These are phyloP conservation scores for Brienomyrus longianalis DNA, from an alignment of 2,113 vertebrate species.

Conservation along the genomic window DNA sequence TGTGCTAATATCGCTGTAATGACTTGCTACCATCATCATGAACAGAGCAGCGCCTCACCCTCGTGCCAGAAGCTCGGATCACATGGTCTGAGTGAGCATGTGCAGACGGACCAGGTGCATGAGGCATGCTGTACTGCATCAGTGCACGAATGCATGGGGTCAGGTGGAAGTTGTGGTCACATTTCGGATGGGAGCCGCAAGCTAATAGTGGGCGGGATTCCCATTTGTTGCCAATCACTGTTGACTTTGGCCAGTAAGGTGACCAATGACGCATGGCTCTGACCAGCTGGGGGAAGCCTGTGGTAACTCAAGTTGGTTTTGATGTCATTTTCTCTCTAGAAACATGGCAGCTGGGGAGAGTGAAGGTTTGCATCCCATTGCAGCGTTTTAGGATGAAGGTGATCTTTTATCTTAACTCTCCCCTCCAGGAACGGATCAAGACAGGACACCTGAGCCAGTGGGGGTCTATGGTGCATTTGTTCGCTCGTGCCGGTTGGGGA, in stretches of 20 bases:
- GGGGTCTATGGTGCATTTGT: neutral
- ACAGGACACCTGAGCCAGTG: neutral
- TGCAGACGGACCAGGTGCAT: neutral
- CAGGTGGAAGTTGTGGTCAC: neutral
- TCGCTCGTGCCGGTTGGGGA: neutral
- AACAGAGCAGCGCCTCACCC: neutral
- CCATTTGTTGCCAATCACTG: neutral
- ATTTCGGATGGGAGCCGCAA: neutral
- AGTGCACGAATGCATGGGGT: neutral
- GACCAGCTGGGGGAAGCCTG: neutral
- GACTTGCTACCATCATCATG: neutral
- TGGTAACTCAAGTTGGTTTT: neutral
- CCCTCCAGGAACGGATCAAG: neutral
- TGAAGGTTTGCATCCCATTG: neutral
- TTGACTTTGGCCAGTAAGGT: neutral
- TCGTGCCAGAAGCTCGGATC: neutral
- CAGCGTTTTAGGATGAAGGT: neutral
- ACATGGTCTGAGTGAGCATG: neutral
- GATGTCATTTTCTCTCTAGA: neutral
- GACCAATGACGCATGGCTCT: neutral
- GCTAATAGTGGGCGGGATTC: neutral
- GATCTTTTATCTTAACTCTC: neutral
- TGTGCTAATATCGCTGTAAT: neutral
- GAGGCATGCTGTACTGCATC: neutral
- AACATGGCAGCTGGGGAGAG: neutral